Evolutionary conservation across 2,797 vertebrate species (phyloP).

Genomic region (Oreonectes daqikongensis): DNA sequence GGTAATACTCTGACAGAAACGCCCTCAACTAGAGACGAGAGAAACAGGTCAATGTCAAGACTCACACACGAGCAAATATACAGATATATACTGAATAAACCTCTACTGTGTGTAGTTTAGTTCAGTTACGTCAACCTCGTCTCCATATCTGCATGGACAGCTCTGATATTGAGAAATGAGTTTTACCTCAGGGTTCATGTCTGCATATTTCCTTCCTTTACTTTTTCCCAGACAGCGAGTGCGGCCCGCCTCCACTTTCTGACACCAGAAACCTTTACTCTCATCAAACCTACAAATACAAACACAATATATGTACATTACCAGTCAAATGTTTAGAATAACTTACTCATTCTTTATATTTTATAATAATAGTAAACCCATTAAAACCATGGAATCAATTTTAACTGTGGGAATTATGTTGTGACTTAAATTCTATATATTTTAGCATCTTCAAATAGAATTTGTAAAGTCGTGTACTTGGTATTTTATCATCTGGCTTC

Average conservation of each 20-base stretch:
- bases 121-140: constrained; percentile 20
- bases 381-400: no score
- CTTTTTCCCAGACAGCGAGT: constrained; percentile 85
- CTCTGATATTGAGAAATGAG: constrained; percentile 22
- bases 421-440: no score
- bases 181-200: constrained; percentile 81
- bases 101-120: background rate
- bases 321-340: no score
- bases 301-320: no score
- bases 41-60: background rate
- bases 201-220: constrained; percentile 85
- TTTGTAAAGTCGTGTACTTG: no score
- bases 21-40: constrained; percentile 73
- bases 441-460: no score
- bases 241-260: constrained; percentile 82
- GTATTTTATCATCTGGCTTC: no score
- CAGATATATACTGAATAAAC: background rate
- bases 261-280: constrained; percentile 88
- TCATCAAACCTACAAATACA: constrained; percentile 79
- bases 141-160: constrained; percentile 24
- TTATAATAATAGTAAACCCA: no score
- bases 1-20: constrained; percentile 82
- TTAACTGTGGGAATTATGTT: no score
- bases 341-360: no score
- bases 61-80: constrained; percentile 4